A percentile compares a stretch with the other conserved stretches of the same genome.
These are phyloP conservation scores for Falco peregrinus DNA, from an alignment of 2,797 vertebrate species.

Conservation along the genomic window DNA sequence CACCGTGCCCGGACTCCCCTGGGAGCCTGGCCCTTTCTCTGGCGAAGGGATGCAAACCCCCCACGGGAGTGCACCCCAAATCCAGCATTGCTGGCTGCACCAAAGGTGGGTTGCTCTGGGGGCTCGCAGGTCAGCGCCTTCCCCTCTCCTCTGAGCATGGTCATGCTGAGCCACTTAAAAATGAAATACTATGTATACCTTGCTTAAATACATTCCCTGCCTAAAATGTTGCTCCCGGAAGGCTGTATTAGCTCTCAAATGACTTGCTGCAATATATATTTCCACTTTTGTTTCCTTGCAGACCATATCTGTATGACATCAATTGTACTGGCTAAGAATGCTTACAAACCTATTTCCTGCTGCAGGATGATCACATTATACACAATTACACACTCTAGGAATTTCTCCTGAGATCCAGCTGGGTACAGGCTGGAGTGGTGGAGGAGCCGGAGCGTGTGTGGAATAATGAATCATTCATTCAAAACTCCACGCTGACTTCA, in stretches of 20 bases:
- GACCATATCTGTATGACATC: conserved; percentile 23
- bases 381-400: conserved; percentile 54
- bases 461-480: conserved; percentile 55
- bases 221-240: background rate
- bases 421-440: conserved; percentile 9
- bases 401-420: conserved; percentile 50
- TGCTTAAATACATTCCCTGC: background rate
- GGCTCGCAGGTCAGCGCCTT: background rate
- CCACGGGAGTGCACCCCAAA: too few relatives aligned
- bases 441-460: background rate
- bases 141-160: background rate
- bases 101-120: background rate
- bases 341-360: conserved; percentile 49
- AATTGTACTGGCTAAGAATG: conserved; percentile 25
- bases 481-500: background rate
- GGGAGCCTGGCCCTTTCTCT: background rate
- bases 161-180: background rate
- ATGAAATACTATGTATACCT: background rate
- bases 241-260: background rate
- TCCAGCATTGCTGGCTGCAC: background rate
- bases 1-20: rapidly evolving
- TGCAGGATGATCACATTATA: conserved; percentile 39
- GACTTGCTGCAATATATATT: background rate
- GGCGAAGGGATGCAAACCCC: background rate
- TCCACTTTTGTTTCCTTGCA: background rate